Evolutionary conservation across 2,888 invertebrate species (phyloP), one percentile per base, ranked within the genome.

Genomic region (Acleris cristana): DNA sequence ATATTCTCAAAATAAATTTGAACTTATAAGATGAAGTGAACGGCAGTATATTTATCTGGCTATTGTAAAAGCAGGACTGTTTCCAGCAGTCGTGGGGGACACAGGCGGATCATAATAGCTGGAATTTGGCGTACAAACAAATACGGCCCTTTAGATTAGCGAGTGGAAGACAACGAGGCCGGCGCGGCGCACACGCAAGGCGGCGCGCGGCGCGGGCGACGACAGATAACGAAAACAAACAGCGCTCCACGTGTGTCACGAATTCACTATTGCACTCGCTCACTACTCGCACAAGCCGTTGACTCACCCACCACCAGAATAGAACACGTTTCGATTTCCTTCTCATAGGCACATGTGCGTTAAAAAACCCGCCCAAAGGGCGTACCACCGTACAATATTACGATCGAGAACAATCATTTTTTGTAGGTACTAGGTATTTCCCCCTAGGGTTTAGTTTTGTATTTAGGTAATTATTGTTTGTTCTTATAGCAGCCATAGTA

Each of bases 171-270:
- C 45, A 45, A 45, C 45, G 21, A 14, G 21, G 52, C 34, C 34
- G 34, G 4, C 30, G 34, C 56, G 56, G 44, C 55, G 40, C 55
- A 19, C 40, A 44, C 44, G 56, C 56, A 21, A 21, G 21, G 21
- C 12, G 21, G 21, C 12, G 19, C 45, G 26, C 26, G 26, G 3
- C 49, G 55, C 0, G 3, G 49, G 59, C 49, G 21, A 18, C 14
- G 59, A 45, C 19, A 49, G 64, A 65, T 65, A 65, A 55, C 59
- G 23, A 23, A 53, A 60, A 59, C 54, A 65, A 65, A 65, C 65
- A 65, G 23, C 40, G 48, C 45, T n/a, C 14, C 65, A 65, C 65
- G 65, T 55, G 65, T 54, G 58, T 19, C 45, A 12, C 45, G 23
- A 19, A n/a, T n/a, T n/a, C n/a, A n/a, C n/a, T n/a, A n/a, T 21